These are phyloP conservation scores for Galemys pyrenaicus DNA, from an alignment of 2,113 vertebrate species.

Conservation along the genomic window DNA sequence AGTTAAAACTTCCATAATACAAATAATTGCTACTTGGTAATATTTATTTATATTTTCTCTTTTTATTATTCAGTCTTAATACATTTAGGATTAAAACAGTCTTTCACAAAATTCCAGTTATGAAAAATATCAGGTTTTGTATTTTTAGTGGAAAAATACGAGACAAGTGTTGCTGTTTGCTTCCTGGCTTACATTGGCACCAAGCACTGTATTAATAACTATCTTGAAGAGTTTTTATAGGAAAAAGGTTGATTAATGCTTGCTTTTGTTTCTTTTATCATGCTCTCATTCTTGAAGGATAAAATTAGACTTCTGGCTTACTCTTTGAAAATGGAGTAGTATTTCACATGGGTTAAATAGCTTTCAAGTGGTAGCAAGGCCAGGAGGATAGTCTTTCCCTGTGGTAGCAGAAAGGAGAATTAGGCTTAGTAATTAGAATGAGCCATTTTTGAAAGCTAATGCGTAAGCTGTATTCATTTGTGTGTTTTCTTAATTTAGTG, in stretches of 20 bases:
- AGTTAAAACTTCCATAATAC: not conserved
- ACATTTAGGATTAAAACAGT: not conserved
- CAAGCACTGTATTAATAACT: not conserved
- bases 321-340: slow-evolving; percentile 46
- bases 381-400: slow-evolving; percentile 35
- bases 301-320: slow-evolving; percentile 66
- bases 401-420: not conserved
- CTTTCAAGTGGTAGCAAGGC: slow-evolving; percentile 50
- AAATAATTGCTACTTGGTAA: not conserved
- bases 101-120: not conserved
- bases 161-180: not conserved
- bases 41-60: not conserved
- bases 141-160: not conserved
- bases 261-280: slow-evolving; percentile 36
- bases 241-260: slow-evolving; percentile 45
- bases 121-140: slow-evolving; percentile 2
- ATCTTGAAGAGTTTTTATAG: not conserved
- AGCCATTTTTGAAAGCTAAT: slow-evolving; percentile 38
- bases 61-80: slow-evolving; percentile 9
- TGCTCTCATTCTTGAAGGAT: slow-evolving; percentile 55
- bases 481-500: not conserved
- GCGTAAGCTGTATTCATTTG: not conserved
- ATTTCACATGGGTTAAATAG: slow-evolving; percentile 67
- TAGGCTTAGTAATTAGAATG: slow-evolving; percentile 50
- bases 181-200: not conserved